Conservation (phyloP, 2,113 vertebrate genomes). For the Mirounga angustirostris region DNA sequence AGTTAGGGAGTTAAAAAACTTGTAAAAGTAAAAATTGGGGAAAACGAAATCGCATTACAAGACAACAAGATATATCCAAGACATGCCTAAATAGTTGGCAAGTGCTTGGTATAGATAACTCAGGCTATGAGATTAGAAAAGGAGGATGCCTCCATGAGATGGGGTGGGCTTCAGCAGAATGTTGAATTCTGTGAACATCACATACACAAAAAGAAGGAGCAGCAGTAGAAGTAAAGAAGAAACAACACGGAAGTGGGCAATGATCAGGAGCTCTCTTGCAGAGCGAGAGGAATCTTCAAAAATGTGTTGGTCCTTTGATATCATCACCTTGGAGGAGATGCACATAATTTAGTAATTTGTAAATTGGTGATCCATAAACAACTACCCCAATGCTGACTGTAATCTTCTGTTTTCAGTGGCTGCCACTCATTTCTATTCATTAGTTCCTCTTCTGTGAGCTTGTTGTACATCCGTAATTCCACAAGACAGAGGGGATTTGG, state of each 20-base stretch:
- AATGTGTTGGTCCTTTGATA: neutral
- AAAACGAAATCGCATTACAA: neutral
- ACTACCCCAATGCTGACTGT: neutral
- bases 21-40: neutral
- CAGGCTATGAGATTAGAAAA: neutral
- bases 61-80: neutral
- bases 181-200: neutral
- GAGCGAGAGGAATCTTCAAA: neutral
- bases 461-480: neutral
- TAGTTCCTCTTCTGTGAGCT: slow-evolving; percentile 14
- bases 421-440: neutral
- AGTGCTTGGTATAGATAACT: neutral
- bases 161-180: neutral
- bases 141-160: neutral
- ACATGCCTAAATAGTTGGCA: neutral
- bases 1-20: neutral
- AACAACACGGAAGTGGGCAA: neutral
- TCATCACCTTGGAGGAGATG: neutral
- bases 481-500: neutral
- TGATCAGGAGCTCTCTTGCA: neutral
- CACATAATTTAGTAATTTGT: neutral
- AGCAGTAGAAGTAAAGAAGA: neutral
- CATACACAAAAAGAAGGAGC: neutral
- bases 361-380: neutral
- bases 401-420: neutral